Percentiles rank a stretch among this genome's conserved stretches.
Evolutionary conservation across 2,113 vertebrate species (phyloP).

Genomic region (Agapornis roseicollis): DNA sequence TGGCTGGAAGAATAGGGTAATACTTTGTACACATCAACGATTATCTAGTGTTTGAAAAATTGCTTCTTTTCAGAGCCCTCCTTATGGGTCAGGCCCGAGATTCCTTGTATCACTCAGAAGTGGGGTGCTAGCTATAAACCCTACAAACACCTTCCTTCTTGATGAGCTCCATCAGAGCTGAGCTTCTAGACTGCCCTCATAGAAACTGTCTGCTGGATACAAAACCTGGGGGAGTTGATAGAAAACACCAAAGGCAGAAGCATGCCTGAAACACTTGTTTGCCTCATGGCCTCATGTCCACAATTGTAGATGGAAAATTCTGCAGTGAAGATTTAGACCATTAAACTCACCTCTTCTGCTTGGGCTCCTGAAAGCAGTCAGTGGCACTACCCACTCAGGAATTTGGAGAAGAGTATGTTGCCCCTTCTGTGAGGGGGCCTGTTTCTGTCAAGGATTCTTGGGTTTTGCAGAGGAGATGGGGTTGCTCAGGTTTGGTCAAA

Average conservation of each 20-base stretch:
- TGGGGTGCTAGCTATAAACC: neutral
- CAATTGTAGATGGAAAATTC: neutral
- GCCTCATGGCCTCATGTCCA: rapidly evolving
- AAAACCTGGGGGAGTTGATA: neutral
- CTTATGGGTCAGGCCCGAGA: neutral
- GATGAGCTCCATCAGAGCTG: neutral
- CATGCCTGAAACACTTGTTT: neutral
- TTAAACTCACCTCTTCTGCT: neutral
- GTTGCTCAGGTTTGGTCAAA: neutral
- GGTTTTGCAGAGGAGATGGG: neutral
- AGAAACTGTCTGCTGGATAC: neutral
- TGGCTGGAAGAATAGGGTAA: neutral
- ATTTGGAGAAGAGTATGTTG: neutral
- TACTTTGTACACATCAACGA: neutral
- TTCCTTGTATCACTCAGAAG: neutral
- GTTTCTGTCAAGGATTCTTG: neutral
- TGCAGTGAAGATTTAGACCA: neutral
- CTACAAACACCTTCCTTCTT: too few relatives aligned
- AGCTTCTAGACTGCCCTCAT: neutral
- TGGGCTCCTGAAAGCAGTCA: neutral
- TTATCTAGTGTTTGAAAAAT: neutral
- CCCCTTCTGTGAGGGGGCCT: neutral
- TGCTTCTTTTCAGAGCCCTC: neutral
- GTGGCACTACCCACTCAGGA: neutral
- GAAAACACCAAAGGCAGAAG: neutral